Percentiles rank a stretch among this genome's conserved stretches.
Evolutionary conservation across 2,113 vertebrate genomes (phyloP).

Genomic region (Anoura caudifer): DNA sequence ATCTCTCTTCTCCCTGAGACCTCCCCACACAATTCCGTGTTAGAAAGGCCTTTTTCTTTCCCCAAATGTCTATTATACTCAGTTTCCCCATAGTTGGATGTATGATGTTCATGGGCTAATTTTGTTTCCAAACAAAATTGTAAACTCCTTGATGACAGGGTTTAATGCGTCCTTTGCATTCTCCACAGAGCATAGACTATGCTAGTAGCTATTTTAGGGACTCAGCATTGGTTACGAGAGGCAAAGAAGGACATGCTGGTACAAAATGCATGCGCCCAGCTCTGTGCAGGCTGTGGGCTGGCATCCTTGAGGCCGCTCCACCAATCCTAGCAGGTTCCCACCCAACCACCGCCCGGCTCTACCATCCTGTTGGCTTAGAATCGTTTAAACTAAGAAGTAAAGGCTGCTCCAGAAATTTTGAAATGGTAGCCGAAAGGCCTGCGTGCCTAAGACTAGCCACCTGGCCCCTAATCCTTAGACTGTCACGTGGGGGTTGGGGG

Average conservation of each 20-base stretch:
- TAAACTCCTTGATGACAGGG: not conserved
- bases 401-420: not conserved
- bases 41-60: not conserved
- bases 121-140: not conserved
- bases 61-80: not conserved
- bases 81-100: not conserved
- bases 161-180: not conserved
- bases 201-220: not conserved
- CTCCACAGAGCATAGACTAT: not conserved
- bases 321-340: not conserved
- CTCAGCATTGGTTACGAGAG: not conserved
- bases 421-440: not conserved
- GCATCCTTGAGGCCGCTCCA: not conserved
- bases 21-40: not conserved
- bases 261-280: no score
- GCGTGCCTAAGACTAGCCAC: not conserved
- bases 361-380: not conserved
- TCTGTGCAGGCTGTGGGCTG: not conserved
- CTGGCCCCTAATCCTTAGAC: not conserved
- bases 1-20: not conserved
- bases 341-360: not conserved
- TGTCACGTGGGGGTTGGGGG: no score
- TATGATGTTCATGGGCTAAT: not conserved
- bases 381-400: not conserved
- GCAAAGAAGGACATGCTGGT: rapidly evolving